These are phyloP conservation scores for Drosophila tristis DNA, from an alignment of 1,140 invertebrate genomes.

Conservation along the genomic window DNA sequence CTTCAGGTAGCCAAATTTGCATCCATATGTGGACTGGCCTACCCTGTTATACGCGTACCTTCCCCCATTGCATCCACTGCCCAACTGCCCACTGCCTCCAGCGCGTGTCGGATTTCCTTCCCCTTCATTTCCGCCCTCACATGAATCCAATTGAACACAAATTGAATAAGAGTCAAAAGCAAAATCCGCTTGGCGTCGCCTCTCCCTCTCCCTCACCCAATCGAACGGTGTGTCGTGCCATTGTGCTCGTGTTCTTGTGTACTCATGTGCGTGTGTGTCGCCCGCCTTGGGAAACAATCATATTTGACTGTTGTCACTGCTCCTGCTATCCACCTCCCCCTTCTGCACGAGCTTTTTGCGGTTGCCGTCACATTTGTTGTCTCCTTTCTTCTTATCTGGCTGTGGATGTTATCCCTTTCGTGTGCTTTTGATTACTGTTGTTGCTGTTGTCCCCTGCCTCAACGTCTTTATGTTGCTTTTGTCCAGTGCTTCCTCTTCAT, in stretches of 20 bases:
- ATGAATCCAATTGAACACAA: slow-evolving; percentile 77
- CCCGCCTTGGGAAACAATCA: slow-evolving; percentile 69
- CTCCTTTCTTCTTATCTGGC: neutral
- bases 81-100: no score
- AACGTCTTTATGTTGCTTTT: no score
- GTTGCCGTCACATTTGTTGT: neutral
- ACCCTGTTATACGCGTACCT: no score
- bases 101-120: no score
- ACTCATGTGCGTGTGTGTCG: slow-evolving; percentile 7
- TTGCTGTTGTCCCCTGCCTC: neutral
- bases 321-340: neutral
- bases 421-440: neutral
- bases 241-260: slow-evolving; percentile 31
- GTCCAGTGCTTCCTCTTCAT: no score
- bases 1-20: no score
- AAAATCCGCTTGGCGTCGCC: slow-evolving; percentile 69
- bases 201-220: neutral
- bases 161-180: slow-evolving; percentile 80
- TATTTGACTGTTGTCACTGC: slow-evolving; percentile 62
- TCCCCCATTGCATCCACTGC: no score
- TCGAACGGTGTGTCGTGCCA: slow-evolving; percentile 23
- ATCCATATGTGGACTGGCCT: no score
- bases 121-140: slow-evolving; percentile 10
- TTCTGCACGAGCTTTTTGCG: neutral
- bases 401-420: neutral